Evolutionary conservation across 2,113 vertebrate species (phyloP).

Genomic region (Poeciliopsis occidentalis): DNA sequence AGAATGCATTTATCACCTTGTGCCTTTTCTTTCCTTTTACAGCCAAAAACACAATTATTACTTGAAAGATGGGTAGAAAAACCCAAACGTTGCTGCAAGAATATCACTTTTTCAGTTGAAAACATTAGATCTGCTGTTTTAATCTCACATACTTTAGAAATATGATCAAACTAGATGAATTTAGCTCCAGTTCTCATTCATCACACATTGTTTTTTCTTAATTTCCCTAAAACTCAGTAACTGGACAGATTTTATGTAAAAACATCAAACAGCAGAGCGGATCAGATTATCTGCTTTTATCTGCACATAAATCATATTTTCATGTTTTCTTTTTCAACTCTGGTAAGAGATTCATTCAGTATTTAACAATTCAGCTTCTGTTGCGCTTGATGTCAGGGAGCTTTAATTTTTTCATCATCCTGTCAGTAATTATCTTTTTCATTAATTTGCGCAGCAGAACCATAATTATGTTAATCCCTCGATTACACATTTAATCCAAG

Average conservation of each 20-base stretch:
- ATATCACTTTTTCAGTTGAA: no score
- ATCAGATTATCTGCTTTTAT: not conserved
- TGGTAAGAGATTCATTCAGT: not conserved
- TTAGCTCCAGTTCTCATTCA: no score
- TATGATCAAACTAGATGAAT: no score
- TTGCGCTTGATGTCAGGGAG: not conserved
- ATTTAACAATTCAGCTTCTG: no score
- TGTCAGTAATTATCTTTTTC: not conserved
- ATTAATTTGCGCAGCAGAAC: not conserved
- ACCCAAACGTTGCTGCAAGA: no score
- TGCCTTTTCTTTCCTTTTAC: not conserved
- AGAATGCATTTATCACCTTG: not conserved
- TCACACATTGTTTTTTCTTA: no score
- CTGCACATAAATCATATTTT: not conserved
- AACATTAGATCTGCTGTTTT: no score
- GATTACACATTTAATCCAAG: not conserved
- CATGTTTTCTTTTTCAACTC: not conserved
- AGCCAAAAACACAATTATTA: not conserved
- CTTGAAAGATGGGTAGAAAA: no score
- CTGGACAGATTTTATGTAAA: no score
- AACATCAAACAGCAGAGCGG: not conserved
- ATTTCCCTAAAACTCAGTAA: no score
- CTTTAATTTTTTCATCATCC: not conserved
- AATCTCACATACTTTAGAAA: no score
- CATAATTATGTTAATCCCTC: not conserved